phyloP scores from a whole-genome alignment of 2,797 vertebrate species.

The Micromesistius poutassou region DNA sequence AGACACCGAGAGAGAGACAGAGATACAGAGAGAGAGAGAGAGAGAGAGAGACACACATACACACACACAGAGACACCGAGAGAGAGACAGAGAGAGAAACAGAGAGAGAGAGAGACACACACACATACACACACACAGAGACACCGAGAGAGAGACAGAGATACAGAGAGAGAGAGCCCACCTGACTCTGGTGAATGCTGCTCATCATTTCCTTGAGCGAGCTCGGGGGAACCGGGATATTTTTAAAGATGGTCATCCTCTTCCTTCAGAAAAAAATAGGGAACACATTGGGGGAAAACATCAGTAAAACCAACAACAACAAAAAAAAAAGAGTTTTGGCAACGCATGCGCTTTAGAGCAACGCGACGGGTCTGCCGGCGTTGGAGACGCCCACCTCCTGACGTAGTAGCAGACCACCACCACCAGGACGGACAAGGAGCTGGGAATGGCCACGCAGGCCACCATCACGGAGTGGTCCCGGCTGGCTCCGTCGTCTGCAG shows the following conservation, averaged over 20 bases:
- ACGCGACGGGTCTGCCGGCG: too few species aligned
- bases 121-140: too few species aligned
- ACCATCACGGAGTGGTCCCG: neutral
- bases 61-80: too few species aligned
- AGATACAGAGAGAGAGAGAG: too few species aligned
- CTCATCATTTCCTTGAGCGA: conserved; percentile 1
- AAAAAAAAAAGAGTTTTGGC: neutral
- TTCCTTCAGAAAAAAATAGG: neutral
- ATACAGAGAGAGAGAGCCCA: neutral
- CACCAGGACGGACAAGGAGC: neutral
- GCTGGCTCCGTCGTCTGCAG: neutral
- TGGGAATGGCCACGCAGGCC: neutral
- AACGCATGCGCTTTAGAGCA: neutral
- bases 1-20: too few species aligned
- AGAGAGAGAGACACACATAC: too few species aligned
- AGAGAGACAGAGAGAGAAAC: too few species aligned
- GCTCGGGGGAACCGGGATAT: neutral
- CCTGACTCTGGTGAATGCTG: neutral
- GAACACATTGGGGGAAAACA: neutral
- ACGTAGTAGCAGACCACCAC: neutral
- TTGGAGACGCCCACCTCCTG: neutral
- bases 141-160: neutral
- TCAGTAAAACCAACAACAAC: too few species aligned
- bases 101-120: too few species aligned
- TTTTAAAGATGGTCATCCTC: neutral